Evolutionary conservation across 2,888 invertebrate species (phyloP).

Genomic region (Pristionchus mayeri): DNA sequence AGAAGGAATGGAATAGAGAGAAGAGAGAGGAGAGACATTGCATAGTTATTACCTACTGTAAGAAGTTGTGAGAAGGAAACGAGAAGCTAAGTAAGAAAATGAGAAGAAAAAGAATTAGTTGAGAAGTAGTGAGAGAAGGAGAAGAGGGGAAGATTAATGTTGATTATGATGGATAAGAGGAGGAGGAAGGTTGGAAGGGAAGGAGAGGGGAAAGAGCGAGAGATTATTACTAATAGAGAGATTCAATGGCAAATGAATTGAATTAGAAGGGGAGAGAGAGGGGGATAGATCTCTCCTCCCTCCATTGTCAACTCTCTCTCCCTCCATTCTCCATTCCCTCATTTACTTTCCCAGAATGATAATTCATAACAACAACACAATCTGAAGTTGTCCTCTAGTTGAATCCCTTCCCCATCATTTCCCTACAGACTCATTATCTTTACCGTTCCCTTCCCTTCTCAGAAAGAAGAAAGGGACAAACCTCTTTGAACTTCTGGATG

Average conservation of each 20-base stretch:
- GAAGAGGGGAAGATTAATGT: constrained; percentile 33
- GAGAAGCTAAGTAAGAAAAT: constrained; percentile 38
- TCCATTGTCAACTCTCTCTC: constrained; percentile 5
- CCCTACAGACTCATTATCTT: neutral
- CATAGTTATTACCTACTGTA: constrained; percentile 7
- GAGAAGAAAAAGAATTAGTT: constrained; percentile 18
- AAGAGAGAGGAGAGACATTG: too few species aligned
- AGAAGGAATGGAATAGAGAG: neutral
- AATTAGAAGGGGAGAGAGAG: constrained; percentile 26
- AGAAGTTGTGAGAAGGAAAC: constrained; percentile 16
- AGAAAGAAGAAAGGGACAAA: neutral
- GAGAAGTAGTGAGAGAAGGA: constrained; percentile 26
- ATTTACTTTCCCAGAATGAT: too few species aligned
- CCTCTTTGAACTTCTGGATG: constrained; percentile 4
- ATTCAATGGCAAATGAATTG: constrained; percentile 33
- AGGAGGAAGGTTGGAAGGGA: constrained; percentile 12
- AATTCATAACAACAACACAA: constrained; percentile 1
- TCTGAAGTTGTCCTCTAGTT: neutral
- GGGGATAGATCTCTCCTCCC: constrained; percentile 23
- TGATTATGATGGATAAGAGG: constrained; percentile 40
- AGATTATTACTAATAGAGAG: constrained; percentile 23
- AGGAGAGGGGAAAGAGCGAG: neutral
- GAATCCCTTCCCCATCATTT: neutral
- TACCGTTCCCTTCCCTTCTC: neutral
- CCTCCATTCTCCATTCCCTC: neutral